Conservation (phyloP, 2,888 invertebrate genomes). For the Apotomis capreana region DNA sequence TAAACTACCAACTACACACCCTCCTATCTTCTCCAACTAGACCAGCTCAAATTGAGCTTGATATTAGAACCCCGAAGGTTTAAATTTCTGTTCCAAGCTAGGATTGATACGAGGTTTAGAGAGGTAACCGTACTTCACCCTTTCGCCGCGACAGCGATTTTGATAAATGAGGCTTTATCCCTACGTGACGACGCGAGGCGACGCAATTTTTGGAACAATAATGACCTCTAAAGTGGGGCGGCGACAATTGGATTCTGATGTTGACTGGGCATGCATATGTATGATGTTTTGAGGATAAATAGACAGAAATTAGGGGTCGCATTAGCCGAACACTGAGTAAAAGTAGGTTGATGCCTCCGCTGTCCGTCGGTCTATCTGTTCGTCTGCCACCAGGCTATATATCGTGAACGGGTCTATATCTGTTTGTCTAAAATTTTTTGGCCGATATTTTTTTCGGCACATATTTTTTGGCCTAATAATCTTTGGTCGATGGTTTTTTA, state of each 20-base stretch:
- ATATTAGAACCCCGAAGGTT: neutral
- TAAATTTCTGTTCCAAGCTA: neutral
- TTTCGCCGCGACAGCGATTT: slow-evolving; percentile 33
- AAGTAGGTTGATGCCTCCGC: too few relatives aligned
- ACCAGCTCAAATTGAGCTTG: neutral
- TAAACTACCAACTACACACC: neutral
- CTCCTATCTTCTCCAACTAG: neutral
- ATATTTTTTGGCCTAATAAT: too few relatives aligned
- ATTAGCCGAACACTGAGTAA: neutral
- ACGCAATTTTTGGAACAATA: slow-evolving; percentile 39
- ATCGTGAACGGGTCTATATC: too few relatives aligned
- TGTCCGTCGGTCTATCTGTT: too few relatives aligned
- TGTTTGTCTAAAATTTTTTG: too few relatives aligned
- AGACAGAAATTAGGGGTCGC: neutral
- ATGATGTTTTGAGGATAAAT: neutral
- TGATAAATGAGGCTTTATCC: slow-evolving; percentile 33
- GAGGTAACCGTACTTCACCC: slow-evolving; percentile 5
- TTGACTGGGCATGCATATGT: neutral
- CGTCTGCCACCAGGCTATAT: too few relatives aligned
- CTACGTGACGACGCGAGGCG: slow-evolving; percentile 23
- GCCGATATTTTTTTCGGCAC: too few relatives aligned
- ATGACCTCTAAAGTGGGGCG: slow-evolving; percentile 14
- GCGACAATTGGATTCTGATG: slow-evolving; percentile 26
- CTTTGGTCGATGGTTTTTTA: too few relatives aligned
- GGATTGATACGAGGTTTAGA: neutral